These are phyloP conservation scores for Notoglanidium macrostoma DNA, from an alignment of 2,797 vertebrate genomes.

Conservation along the genomic window DNA sequence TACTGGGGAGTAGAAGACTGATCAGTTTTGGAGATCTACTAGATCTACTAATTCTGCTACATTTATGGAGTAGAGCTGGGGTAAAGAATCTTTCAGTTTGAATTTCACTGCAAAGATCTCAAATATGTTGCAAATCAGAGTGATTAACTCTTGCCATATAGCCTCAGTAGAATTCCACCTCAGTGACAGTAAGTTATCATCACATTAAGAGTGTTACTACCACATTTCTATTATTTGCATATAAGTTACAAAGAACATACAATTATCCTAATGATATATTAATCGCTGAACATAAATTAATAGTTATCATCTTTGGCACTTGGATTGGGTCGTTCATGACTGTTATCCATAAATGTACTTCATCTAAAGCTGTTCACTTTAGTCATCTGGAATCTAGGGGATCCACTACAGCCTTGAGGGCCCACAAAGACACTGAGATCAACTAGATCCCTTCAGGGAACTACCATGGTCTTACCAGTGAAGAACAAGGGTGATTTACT, in stretches of 20 bases:
- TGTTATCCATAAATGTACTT: constrained; percentile 16
- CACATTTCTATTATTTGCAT: not conserved
- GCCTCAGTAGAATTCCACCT: not conserved
- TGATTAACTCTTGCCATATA: not conserved
- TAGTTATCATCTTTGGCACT: not conserved
- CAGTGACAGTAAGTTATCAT: not conserved
- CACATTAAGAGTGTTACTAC: not conserved
- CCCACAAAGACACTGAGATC: constrained; percentile 22
- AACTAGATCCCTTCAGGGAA: constrained; percentile 23
- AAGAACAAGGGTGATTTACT: constrained; percentile 94
- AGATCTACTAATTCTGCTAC: constrained; percentile 2
- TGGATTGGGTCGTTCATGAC: not conserved
- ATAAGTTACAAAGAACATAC: not conserved
- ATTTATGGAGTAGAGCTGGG: constrained; percentile 1
- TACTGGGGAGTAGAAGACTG: not conserved
- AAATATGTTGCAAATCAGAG: not conserved
- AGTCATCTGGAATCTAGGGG: constrained; percentile 4
- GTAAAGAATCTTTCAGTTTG: not conserved
- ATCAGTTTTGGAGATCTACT: not conserved
- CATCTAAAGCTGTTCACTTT: constrained; percentile 2
- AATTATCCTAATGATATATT: not conserved
- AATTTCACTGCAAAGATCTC: not conserved
- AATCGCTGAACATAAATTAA: not conserved
- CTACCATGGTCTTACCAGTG: constrained; percentile 81
- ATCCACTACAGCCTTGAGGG: constrained; percentile 18